Evolutionary conservation across 2,797 vertebrate genomes (phyloP).

Genomic region (Anguilla obscura): DNA sequence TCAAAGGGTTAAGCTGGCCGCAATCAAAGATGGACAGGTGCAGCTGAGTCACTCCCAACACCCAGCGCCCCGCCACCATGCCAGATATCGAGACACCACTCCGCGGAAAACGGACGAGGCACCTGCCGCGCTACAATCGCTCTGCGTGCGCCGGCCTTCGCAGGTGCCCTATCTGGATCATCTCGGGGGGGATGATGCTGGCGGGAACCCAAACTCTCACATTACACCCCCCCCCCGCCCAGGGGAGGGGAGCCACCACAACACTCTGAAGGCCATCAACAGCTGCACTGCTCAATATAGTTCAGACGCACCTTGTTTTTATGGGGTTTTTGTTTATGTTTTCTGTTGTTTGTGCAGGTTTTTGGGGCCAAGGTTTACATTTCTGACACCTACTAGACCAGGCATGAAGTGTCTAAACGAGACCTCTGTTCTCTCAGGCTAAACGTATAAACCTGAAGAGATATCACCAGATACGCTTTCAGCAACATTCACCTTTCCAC

Average conservation of each 20-base stretch:
- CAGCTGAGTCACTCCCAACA: background rate
- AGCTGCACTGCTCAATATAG: slow-evolving; percentile 49
- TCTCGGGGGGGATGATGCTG: slow-evolving; percentile 41
- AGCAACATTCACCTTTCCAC: background rate
- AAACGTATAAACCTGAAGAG: background rate
- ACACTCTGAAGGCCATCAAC: slow-evolving; percentile 49
- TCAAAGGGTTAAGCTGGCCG: too few relatives aligned
- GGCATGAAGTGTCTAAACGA: background rate
- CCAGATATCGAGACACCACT: background rate
- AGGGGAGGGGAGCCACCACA: slow-evolving; percentile 33
- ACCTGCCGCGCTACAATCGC: background rate
- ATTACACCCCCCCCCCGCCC: slow-evolving; percentile 44
- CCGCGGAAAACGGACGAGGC: background rate
- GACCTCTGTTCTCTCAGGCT: background rate
- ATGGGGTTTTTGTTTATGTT: background rate
- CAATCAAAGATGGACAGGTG: background rate
- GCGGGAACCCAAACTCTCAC: slow-evolving; percentile 39
- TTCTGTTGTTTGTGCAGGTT: background rate
- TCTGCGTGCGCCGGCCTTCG: background rate
- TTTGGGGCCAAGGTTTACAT: background rate
- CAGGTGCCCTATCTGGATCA: slow-evolving; percentile 25
- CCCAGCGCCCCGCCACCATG: background rate
- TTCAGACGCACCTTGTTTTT: background rate
- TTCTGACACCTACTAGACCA: background rate
- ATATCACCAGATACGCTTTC: background rate